These are phyloP conservation scores for Phymastichus coffea DNA, from an alignment of 1,140 invertebrate genomes.

Conservation along the genomic window DNA sequence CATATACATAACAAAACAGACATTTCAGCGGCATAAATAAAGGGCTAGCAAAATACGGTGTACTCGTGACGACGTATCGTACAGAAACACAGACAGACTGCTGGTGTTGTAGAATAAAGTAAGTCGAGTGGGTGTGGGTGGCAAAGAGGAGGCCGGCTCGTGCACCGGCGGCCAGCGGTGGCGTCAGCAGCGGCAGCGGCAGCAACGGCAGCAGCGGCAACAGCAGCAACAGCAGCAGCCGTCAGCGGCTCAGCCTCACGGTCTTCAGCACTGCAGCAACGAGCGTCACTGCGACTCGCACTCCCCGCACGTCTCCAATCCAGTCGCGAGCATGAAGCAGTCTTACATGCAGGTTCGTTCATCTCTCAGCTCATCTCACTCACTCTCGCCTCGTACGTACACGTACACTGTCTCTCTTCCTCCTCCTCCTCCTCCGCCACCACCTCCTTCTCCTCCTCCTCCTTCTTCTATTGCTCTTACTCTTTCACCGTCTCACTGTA, in stretches of 20 bases:
- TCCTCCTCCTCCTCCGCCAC: background rate
- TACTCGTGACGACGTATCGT: no score
- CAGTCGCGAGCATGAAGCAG: slow-evolving; percentile 55
- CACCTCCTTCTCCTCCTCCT: no score
- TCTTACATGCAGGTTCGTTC: slow-evolving; percentile 56
- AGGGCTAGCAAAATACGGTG: no score
- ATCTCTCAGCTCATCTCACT: no score
- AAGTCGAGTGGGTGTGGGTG: slow-evolving; percentile 52
- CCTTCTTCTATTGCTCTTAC: no score
- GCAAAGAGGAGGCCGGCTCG: slow-evolving; percentile 46
- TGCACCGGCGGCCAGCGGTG: slow-evolving; percentile 51
- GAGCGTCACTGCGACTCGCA: slow-evolving; percentile 51
- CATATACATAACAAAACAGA: no score
- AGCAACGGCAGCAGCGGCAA: slow-evolving; percentile 40
- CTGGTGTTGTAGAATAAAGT: slow-evolving; percentile 54
- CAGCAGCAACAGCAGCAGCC: slow-evolving; percentile 40
- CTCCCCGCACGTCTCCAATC: slow-evolving; percentile 54
- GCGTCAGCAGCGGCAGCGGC: slow-evolving; percentile 50
- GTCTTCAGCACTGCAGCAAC: slow-evolving; percentile 50
- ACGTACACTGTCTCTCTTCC: background rate
- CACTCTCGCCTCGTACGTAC: no score
- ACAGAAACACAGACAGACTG: slow-evolving; percentile 6
- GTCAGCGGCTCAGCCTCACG: slow-evolving; percentile 46
- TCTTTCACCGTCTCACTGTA: no score
- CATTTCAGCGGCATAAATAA: no score